Percentiles rank a stretch among this genome's conserved stretches.
phyloP scores from a whole-genome alignment of 92 coral and sea anemone species.

The Nematostella vectensis region DNA sequence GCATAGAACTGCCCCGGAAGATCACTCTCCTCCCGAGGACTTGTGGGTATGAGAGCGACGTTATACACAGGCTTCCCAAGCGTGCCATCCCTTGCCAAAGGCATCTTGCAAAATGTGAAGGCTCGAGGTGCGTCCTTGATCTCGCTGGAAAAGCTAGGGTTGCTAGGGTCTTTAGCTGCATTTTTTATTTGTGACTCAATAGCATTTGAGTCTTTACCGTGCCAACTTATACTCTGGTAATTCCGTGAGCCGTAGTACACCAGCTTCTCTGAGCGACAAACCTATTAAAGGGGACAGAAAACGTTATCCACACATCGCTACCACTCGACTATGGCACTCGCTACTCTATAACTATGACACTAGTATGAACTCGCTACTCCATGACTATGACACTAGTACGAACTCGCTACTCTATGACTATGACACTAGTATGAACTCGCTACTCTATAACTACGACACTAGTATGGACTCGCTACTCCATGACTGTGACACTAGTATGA shows the following conservation, averaged over 20 bases:
- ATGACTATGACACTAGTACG: no score
- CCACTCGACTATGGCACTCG: no score
- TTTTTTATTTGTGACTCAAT: slow-evolving; percentile 38
- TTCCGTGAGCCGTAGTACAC: slow-evolving; percentile 44
- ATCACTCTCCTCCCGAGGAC: slow-evolving; percentile 9
- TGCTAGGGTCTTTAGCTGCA: slow-evolving; percentile 23
- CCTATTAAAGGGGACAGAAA: slow-evolving; percentile 18
- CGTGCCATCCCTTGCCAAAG: slow-evolving; percentile 42
- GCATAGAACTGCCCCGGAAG: slow-evolving; percentile 30
- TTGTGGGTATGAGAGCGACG: slow-evolving; percentile 41
- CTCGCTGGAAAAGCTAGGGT: slow-evolving; percentile 23
- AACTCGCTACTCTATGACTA: no score
- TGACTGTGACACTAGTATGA: no score
- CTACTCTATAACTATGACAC: no score
- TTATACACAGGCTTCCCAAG: slow-evolving; percentile 36
- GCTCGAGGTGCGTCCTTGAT: slow-evolving; percentile 41
- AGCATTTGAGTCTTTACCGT: slow-evolving; percentile 45
- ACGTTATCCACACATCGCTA: no score
- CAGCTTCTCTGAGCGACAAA: slow-evolving; percentile 57
- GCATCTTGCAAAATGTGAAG: slow-evolving; percentile 43
- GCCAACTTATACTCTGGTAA: slow-evolving; percentile 41
- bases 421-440: no score
- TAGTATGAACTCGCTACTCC: no score
- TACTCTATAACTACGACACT: no score
- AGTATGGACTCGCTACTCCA: no score